Evolutionary conservation across 2,888 invertebrate species (phyloP), one percentile per base, ranked within the genome.

Genomic region (Onchidella celtica): DNA sequence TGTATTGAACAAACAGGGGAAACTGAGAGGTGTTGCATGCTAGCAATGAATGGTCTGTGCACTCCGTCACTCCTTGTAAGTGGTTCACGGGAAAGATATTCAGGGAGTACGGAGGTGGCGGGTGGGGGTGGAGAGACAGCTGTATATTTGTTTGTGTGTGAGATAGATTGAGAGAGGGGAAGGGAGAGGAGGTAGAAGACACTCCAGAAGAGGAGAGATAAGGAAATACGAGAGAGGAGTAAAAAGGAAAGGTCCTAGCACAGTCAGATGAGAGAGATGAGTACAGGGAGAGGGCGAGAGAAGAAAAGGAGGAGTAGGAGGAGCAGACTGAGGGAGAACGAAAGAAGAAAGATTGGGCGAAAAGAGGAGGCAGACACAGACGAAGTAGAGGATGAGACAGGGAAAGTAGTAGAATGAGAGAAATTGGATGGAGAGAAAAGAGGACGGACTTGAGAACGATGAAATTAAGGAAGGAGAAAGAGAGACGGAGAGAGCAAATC

Each of bases 321-420:
- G 24, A 29, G 24, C 24, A 65, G 59, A 32, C 34, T 27, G 65
- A 65, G 66, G 65, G 47, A 32, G 47, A 65, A 36, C 38, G 24
- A 29, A 17, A 73, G 66, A 47, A 21, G 27, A 32, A 69, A 21
- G 40, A 40, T n/a, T 11, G 36, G 29, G 57, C 61, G 38, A 32
- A 65, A 47, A 40, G n/a, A 65, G 32, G 40, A 72, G 40, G 40
- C 3, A 11, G 38, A 47, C 2, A 14, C 17, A 34, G n/a, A 47
- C 6, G 24, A 70, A 55, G 47, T n/a, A 40, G 61, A 36, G 55
- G 47, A 32, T 38, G 55, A 76, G 59, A 65, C 36, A 47, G 36
- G 38, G 74, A 79, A 36, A 57, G 68, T 65, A 72, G 77, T 27
- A 40, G 40, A 61, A 70, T 65, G 2, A 36, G 47, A 61, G 72